These are phyloP conservation scores for Bhutanitis thaidina DNA, from an alignment of 2,888 invertebrate species.

Conservation along the genomic window DNA sequence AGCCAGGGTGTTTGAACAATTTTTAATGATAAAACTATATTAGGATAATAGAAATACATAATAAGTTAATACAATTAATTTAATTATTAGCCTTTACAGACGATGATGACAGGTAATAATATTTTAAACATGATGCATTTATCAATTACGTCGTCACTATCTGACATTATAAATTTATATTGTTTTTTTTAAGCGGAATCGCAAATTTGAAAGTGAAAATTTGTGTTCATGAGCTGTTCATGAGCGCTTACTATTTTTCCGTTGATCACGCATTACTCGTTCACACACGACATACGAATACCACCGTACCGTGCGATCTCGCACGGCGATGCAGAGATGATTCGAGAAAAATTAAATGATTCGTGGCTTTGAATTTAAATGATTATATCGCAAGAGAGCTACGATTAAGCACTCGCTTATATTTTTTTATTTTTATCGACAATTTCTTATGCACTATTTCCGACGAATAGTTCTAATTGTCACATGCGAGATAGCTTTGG, in stretches of 20 bases:
- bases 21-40: too few relatives aligned
- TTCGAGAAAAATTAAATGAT: constrained; percentile 7
- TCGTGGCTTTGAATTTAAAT: constrained; percentile 3
- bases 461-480: constrained; percentile 69
- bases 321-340: not conserved
- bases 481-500: constrained; percentile 55
- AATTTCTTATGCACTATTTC: constrained; percentile 69
- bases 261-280: constrained; percentile 9
- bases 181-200: too few relatives aligned
- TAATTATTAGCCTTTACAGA: too few relatives aligned
- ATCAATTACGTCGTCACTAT: too few relatives aligned
- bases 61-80: too few relatives aligned
- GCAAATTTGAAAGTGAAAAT: constrained; percentile 17
- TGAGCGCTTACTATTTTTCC: constrained; percentile 3
- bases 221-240: not conserved
- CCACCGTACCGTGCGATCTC: not conserved
- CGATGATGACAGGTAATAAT: too few relatives aligned
- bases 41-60: too few relatives aligned
- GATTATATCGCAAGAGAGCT: constrained; percentile 34
- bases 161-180: too few relatives aligned
- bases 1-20: too few relatives aligned
- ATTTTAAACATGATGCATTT: too few relatives aligned
- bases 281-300: not conserved
- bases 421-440: constrained; percentile 59
- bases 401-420: constrained; percentile 51